phyloP scores from a whole-genome alignment of 2,113 vertebrate species.

The Brachyhypopomus gauderio region DNA sequence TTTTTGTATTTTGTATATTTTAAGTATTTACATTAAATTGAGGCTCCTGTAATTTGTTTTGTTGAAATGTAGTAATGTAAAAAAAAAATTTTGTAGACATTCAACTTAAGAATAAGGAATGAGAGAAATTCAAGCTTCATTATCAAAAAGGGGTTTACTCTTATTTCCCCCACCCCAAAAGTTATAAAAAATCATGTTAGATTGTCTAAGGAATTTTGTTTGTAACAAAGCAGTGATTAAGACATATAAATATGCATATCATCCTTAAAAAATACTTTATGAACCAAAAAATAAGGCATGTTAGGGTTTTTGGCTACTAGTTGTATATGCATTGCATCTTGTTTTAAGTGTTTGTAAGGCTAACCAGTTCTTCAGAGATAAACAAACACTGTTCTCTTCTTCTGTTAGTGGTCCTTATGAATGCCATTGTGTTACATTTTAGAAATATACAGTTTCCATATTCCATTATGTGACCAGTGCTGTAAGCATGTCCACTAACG shows the following conservation, averaged over 20 bases:
- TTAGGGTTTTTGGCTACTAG: constrained; percentile 67
- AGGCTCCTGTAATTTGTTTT: not conserved
- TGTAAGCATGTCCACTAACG: constrained; percentile 6
- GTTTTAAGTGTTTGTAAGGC: constrained; percentile 39
- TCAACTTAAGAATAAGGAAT: constrained; percentile 19
- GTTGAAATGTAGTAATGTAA: not conserved
- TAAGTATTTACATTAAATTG: not conserved
- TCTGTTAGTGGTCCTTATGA: constrained; percentile 8
- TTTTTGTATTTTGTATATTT: not conserved
- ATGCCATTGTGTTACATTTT: constrained; percentile 42
- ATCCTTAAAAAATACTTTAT: constrained; percentile 59
- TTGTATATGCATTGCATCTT: constrained; percentile 47
- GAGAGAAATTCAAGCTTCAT: constrained; percentile 51
- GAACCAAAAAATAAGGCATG: constrained; percentile 52
- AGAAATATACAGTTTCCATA: constrained; percentile 22
- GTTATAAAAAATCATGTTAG: constrained; percentile 66
- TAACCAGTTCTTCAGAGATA: constrained; percentile 34
- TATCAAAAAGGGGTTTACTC: constrained; percentile 72
- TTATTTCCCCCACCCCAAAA: constrained; percentile 57
- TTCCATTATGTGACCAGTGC: constrained; percentile 28
- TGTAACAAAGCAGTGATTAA: constrained; percentile 69
- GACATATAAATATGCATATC: constrained; percentile 68
- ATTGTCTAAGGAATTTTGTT: constrained; percentile 63
- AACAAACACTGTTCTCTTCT: not conserved
- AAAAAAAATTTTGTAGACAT: not conserved